Evolutionary conservation across 2,888 invertebrate species (phyloP).

Genomic region (Leucoptera coffeella): DNA sequence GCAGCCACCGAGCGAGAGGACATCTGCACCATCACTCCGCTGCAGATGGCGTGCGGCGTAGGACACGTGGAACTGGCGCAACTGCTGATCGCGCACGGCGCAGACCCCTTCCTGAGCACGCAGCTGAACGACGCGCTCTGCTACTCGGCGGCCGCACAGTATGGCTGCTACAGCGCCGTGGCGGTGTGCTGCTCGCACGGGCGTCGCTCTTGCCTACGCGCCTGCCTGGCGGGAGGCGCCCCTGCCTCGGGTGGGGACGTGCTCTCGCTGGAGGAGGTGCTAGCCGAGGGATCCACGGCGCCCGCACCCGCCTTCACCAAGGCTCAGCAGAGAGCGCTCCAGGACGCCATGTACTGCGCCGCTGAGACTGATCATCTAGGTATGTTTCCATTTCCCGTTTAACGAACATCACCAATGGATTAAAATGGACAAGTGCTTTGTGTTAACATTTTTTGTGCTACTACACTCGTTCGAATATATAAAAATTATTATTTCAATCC

Average conservation of each 20-base stretch:
- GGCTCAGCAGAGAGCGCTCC: constrained; percentile 75
- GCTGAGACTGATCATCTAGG: constrained; percentile 86
- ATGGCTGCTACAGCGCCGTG: constrained; percentile 83
- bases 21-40: constrained; percentile 79
- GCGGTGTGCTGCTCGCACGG: constrained; percentile 88
- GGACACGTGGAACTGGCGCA: constrained; percentile 77
- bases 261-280: constrained; percentile 80
- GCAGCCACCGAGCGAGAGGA: constrained; percentile 78
- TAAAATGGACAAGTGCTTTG: no score
- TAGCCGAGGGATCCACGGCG: constrained; percentile 69
- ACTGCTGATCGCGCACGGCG: constrained; percentile 74
- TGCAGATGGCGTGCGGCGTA: constrained; percentile 80
- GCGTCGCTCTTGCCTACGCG: constrained; percentile 70
- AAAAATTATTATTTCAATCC: no score
- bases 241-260: constrained; percentile 60
- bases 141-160: constrained; percentile 79
- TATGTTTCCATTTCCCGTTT: constrained; percentile 16
- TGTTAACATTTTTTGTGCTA: no score
- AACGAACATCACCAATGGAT: no score
- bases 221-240: constrained; percentile 61
- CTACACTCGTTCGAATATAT: no score
- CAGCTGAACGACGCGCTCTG: constrained; percentile 77
- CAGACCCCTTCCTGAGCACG: constrained; percentile 83
- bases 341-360: constrained; percentile 92
- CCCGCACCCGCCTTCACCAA: constrained; percentile 58